These are phyloP conservation scores for Sacculina carcini DNA, from an alignment of 2,888 invertebrate genomes.

Conservation along the genomic window DNA sequence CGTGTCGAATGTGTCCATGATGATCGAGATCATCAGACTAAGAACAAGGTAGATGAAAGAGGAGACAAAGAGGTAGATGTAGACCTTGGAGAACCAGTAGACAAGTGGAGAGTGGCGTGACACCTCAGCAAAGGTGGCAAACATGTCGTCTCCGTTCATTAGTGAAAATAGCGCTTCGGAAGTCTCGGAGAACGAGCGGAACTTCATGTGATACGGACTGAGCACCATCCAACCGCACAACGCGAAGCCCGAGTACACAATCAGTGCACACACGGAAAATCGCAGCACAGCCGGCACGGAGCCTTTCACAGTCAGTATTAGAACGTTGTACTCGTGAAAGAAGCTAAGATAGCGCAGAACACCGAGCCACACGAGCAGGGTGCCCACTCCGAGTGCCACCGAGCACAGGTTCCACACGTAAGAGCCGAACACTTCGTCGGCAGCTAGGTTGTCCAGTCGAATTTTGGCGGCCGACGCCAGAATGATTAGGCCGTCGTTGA, in stretches of 20 bases:
- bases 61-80: slow-evolving; percentile 81
- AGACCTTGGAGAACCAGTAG: slow-evolving; percentile 82
- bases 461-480: slow-evolving; percentile 69
- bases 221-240: slow-evolving; percentile 95
- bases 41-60: slow-evolving; percentile 93
- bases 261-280: slow-evolving; percentile 68
- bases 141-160: slow-evolving; percentile 98
- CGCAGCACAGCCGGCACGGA: slow-evolving; percentile 82
- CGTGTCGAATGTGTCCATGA: slow-evolving; percentile 96
- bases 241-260: slow-evolving; percentile 84
- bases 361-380: slow-evolving; percentile 88
- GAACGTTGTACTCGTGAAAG: slow-evolving; percentile 44
- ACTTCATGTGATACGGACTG: slow-evolving; percentile 79
- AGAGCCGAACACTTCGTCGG: no score
- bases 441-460: not conserved
- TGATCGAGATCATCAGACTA: slow-evolving; percentile 89
- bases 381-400: slow-evolving; percentile 72
- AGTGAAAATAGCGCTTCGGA: slow-evolving; percentile 89
- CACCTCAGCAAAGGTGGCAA: slow-evolving; percentile 87
- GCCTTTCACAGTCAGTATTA: slow-evolving; percentile 76
- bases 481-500: slow-evolving; percentile 80
- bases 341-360: slow-evolving; percentile 85
- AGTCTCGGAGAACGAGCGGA: slow-evolving; percentile 60
- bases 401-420: not conserved
- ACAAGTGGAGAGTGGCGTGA: slow-evolving; percentile 49